phyloP scores from a whole-genome alignment of 92 coral and sea anemone species.

The Chrysogorgia sp. region DNA sequence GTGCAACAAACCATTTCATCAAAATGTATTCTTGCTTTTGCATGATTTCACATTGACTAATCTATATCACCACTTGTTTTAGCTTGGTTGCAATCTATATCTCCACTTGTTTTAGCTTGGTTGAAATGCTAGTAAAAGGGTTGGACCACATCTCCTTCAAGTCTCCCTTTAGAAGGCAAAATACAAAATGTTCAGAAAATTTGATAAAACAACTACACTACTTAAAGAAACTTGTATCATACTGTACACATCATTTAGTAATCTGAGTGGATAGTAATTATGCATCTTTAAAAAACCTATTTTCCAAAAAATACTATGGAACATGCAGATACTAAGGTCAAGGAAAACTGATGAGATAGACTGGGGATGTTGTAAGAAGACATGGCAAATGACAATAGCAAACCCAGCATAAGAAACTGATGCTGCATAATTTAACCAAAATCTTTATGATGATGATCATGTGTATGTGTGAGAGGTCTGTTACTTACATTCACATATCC shows the following conservation, averaged over 20 bases:
- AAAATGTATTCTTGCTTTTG: no score
- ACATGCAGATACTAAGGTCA: no score
- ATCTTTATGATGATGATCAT: background rate
- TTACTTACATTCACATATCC: constrained; percentile 87
- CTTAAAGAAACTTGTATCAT: no score
- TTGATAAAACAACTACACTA: no score
- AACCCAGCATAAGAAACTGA: background rate
- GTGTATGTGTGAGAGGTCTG: background rate
- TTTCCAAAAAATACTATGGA: background rate
- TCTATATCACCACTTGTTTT: background rate
- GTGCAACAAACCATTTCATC: no score
- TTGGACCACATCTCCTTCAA: constrained; percentile 98
- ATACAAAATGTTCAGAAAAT: background rate
- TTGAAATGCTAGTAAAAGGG: constrained; percentile 77
- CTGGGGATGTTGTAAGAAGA: no score
- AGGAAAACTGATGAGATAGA: no score
- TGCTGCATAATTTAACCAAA: background rate
- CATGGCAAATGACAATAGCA: no score
- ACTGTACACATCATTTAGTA: no score
- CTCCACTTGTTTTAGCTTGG: constrained; percentile 60
- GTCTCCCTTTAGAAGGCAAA: constrained; percentile 75
- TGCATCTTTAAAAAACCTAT: background rate
- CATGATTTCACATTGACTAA: no score
- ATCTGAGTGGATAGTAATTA: background rate
- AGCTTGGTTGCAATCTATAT: background rate